A percentile compares a stretch with the other conserved stretches of the same genome.
These are phyloP conservation scores for Pantherophis vulpinus DNA, from an alignment of 2,797 vertebrate species.

Conservation along the genomic window DNA sequence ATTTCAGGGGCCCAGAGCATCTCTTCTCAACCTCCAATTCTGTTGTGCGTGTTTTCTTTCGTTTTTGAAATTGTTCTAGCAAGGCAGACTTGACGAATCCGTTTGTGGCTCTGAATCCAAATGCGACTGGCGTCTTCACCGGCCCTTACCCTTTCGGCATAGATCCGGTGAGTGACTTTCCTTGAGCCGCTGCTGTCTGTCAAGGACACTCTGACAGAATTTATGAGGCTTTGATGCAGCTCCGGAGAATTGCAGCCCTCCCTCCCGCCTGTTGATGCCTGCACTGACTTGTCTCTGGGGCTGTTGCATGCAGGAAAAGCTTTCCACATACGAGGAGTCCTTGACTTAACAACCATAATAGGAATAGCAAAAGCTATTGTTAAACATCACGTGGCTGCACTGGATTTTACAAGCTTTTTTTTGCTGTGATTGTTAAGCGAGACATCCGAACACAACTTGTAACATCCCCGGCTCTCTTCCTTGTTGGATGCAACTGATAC, in stretches of 20 bases:
- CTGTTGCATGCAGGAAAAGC: too few relatives aligned
- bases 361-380: too few relatives aligned
- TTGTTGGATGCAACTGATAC: too few relatives aligned
- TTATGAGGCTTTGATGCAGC: background rate
- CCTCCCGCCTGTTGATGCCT: too few relatives aligned
- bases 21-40: background rate
- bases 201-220: background rate
- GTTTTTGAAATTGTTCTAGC: slow-evolving; percentile 41
- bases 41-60: background rate
- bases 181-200: fast-evolving
- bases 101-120: slow-evolving; percentile 83
- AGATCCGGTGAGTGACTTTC: slow-evolving; percentile 85
- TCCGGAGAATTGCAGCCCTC: background rate
- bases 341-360: background rate
- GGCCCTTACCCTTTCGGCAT: slow-evolving; percentile 93
- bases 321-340: too few relatives aligned
- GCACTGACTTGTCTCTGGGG: background rate
- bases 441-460: too few relatives aligned
- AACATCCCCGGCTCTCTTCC: too few relatives aligned
- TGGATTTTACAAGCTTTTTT: too few relatives aligned
- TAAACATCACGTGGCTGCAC: too few relatives aligned
- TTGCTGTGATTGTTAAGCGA: too few relatives aligned
- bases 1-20: too few relatives aligned
- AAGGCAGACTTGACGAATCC: slow-evolving; percentile 64
- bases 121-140: slow-evolving; percentile 82